Evolutionary conservation across 2,113 vertebrate species (phyloP), one percentile per base, ranked within the genome.

Genomic region (Martes martes): DNA sequence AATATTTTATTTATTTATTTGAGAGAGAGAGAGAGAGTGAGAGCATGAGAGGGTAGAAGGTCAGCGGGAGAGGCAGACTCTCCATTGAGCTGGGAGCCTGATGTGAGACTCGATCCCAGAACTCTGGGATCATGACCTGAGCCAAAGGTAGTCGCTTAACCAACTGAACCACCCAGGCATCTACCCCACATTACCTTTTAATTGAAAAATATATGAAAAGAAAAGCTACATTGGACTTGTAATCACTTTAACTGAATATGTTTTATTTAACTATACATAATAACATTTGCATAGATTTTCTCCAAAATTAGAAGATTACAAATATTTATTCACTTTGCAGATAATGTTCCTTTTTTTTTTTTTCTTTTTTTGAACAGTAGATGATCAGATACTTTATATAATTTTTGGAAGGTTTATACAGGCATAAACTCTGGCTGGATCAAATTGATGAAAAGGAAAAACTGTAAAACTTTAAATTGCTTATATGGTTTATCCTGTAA

Each of bases 391-490:
- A 89, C 2, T 21, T 89, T 59, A 57, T 26, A 65, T 47, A 85
- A 67, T 59, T 91, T 91, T 85, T 36, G 76, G 15, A 39, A 89
- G n/a, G 9, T 93, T 97, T 84, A 36, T 57, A 52, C 1, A 21
- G 2, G 13, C 23, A 67, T 85, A 85, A 96, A 3, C 19, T 86
- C 23, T 81, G 21, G 42, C 33, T 85, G 15, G 26, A 81, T 90
- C 59, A 97, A 92, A 82, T n/a, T 81, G 15, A 94, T 65, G 6
- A 81, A 63, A 89, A 89, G 31, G 33, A 23, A 74, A 91, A 93
- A 61, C 11, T 50, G 0, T 63, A 71, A 61, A 76, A 71, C 28
- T 52, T 13, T 76, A 23, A 76, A 76, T 39, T 67, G 33, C 16
- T 85, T 93, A 67, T 52, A 28, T 63, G 65, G 7, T 61, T 74